Evolutionary conservation across 64 coral and sea anemone genomes (phyloP).

Genomic region (Montipora efflorescens): DNA sequence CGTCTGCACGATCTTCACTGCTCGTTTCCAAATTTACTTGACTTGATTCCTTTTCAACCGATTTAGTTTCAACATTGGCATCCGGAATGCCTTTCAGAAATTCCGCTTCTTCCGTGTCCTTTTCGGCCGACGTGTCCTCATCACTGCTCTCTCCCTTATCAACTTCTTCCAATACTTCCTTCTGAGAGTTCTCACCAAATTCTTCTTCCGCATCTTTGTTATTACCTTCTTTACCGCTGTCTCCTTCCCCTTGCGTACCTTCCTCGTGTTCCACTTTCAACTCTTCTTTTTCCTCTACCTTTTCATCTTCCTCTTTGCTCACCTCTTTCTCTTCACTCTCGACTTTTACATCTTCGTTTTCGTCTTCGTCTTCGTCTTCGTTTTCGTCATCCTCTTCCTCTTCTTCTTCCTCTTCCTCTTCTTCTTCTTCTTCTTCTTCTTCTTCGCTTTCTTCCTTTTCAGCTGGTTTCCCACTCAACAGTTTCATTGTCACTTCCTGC

Average conservation of each 20-base stretch:
- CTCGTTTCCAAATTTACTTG: neutral
- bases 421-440: slow-evolving; percentile 61
- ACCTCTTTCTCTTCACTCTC: too few relatives aligned
- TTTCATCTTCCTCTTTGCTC: neutral
- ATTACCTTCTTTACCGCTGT: slow-evolving; percentile 10
- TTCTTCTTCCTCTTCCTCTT: slow-evolving; percentile 7
- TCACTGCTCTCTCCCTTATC: slow-evolving; percentile 1
- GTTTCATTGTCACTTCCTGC: slow-evolving; percentile 85
- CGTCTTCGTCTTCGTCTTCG: slow-evolving; percentile 6
- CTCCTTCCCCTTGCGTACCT: slow-evolving; percentile 13
- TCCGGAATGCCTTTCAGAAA: neutral
- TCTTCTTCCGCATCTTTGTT: neutral
- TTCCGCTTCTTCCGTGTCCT: neutral
- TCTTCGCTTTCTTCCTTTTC: slow-evolving; percentile 71
- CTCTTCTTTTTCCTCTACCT: slow-evolving; percentile 25
- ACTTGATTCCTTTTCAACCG: slow-evolving; percentile 16
- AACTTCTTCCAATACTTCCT: neutral
- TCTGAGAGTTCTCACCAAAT: neutral
- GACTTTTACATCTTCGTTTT: slow-evolving; percentile 24
- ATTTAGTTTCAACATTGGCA: neutral
- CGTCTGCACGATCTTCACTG: neutral
- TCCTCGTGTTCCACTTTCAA: slow-evolving; percentile 9
- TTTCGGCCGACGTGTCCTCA: neutral
- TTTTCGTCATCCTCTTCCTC: slow-evolving; percentile 40
- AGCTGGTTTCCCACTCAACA: slow-evolving; percentile 50